Evolutionary conservation across 2,888 invertebrate genomes (phyloP), one percentile per base, ranked within the genome.

Genomic region (Drosophila recens): DNA sequence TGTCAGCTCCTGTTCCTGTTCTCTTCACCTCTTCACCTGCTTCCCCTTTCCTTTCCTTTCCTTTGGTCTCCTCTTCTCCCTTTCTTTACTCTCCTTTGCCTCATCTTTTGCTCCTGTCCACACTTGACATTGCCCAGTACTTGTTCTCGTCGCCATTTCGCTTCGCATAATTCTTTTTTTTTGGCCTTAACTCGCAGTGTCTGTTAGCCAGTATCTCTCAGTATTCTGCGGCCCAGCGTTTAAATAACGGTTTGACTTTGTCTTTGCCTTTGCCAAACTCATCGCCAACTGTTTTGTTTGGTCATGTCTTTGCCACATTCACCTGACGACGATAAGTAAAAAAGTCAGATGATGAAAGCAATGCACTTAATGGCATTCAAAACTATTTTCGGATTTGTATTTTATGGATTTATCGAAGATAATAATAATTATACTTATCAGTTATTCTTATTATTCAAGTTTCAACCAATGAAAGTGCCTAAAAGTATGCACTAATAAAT

Each of bases 191-290:
- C n/a, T 42, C n/a, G 20, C 30, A 4, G 33, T 13, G 4, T 20
- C 51, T 38, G 8, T 42, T 56, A 27, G 15, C 40, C 48, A 27
- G 15, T 23, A 11, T 33, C 36, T 38, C 20, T 20, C 27, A 5
- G 27, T 27, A 27, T 27, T 11, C 46, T 51, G 72, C 53, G 42
- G 48, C 46, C 27, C 6, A 40, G 57, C 45, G 68, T 51, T 85
- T 69, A 67, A 77, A 80, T 58, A 74, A 75, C 49, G 56, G 53
- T 53, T 66, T 51, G 65, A 40, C 72, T 48, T 65, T 72, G 62
- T 54, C 56, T 63, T 79, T 72, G 62, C 54, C 56, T 63, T 79
- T 70, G 63, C 23, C 65, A 52, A 61, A 79, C 62, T 61, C 15
- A 42, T 54, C 34, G 48, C 34, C 33, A 45, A 67, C 52, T 23